These are phyloP conservation scores for Sinohyriopsis cumingii DNA, from an alignment of 2,888 invertebrate genomes.

Conservation along the genomic window DNA sequence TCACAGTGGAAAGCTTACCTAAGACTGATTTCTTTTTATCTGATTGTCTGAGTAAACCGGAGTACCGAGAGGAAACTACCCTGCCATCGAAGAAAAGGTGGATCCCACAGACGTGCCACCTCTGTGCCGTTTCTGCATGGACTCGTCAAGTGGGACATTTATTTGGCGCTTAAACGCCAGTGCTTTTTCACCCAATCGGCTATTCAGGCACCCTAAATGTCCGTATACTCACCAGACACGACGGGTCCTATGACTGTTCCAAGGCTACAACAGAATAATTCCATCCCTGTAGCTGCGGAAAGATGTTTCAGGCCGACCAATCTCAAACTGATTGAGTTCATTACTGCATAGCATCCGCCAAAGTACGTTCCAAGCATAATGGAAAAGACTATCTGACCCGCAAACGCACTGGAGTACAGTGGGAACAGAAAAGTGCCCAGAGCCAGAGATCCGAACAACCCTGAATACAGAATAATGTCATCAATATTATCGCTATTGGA, in stretches of 20 bases:
- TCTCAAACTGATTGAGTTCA: conserved; percentile 38
- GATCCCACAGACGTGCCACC: too few relatives aligned
- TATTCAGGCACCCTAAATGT: too few relatives aligned
- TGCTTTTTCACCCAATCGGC: too few relatives aligned
- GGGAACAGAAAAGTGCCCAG: conserved; percentile 37
- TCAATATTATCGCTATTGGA: conserved; percentile 34
- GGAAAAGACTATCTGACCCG: conserved; percentile 35
- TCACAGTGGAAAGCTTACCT: too few relatives aligned
- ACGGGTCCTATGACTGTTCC: conserved; percentile 40
- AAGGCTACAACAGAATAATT: conserved; percentile 31
- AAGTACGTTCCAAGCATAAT: conserved; percentile 39
- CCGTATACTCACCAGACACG: conserved; percentile 28
- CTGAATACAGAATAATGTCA: conserved; percentile 38
- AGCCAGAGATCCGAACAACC: conserved; percentile 33
- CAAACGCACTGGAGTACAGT: conserved; percentile 27
- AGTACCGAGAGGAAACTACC: too few relatives aligned
- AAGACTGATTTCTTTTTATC: too few relatives aligned
- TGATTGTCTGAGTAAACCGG: too few relatives aligned
- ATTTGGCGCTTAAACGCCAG: too few relatives aligned
- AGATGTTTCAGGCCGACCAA: conserved; percentile 33
- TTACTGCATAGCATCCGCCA: conserved; percentile 39
- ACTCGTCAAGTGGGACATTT: too few relatives aligned
- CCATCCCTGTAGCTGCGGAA: conserved; percentile 37
- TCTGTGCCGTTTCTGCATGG: too few relatives aligned
- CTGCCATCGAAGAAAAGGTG: too few relatives aligned